These are phyloP conservation scores for Melanotus villosus DNA, from an alignment of 2,888 invertebrate species.

Conservation along the genomic window DNA sequence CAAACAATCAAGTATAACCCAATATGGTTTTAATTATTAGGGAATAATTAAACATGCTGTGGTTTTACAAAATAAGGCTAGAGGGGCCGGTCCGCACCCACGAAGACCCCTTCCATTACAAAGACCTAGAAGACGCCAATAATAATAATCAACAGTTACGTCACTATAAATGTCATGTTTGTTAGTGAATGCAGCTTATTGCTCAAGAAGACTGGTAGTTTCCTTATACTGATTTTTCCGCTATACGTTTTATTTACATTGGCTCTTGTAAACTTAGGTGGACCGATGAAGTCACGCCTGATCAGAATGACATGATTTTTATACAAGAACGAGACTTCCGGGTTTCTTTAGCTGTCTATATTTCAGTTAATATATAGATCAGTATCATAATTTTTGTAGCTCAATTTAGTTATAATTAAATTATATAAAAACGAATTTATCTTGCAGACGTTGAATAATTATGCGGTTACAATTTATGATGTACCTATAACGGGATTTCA, in stretches of 20 bases:
- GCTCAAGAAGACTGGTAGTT: constrained; percentile 30
- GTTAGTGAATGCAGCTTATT: constrained; percentile 27
- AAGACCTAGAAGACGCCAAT: constrained; percentile 38
- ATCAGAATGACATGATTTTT: constrained; percentile 20
- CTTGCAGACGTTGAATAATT: not conserved
- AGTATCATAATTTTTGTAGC: not conserved
- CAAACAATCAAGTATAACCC: constrained; percentile 11
- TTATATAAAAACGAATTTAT: not conserved
- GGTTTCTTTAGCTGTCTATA: constrained; percentile 8
- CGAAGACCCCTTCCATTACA: constrained; percentile 53
- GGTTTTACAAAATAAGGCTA: constrained; percentile 45
- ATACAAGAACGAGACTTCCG: constrained; percentile 22
- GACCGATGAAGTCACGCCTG: constrained; percentile 36
- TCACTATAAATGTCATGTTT: constrained; percentile 27
- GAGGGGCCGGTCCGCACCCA: constrained; percentile 59
- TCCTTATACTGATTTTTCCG: constrained; percentile 34
- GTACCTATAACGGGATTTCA: not conserved
- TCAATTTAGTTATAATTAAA: not conserved
- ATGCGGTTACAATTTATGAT: not conserved
- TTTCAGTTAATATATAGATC: not conserved
- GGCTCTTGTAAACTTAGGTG: constrained; percentile 8
- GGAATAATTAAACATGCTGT: constrained; percentile 29
- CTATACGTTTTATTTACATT: constrained; percentile 16
- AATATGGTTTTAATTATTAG: constrained; percentile 32
- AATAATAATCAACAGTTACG: constrained; percentile 33